Percentiles rank a stretch among this genome's conserved stretches.
These are phyloP conservation scores for Yponomeuta evonymella DNA, from an alignment of 2,888 invertebrate species.

Conservation along the genomic window DNA sequence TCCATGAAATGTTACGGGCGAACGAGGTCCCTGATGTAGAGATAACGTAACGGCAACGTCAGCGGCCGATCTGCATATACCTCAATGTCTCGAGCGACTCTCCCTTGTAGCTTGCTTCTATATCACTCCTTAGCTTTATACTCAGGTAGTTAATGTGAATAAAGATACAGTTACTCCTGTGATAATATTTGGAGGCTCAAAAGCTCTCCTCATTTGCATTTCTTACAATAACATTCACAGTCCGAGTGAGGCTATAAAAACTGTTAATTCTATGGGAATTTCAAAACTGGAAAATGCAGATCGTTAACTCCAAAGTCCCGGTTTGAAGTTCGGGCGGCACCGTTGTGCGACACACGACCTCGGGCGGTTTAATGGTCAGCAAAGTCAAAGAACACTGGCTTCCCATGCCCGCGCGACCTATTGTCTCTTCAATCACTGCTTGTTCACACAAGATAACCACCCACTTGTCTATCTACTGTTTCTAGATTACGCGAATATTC, in stretches of 20 bases:
- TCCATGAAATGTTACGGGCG: background rate
- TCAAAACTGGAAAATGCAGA: constrained; percentile 27
- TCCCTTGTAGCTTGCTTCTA: too few species aligned
- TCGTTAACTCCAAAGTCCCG: constrained; percentile 39
- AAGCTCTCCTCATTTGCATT: constrained; percentile 23
- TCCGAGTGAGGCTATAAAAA: constrained; percentile 10
- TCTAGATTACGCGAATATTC: background rate
- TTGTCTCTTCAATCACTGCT: constrained; percentile 15
- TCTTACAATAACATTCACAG: constrained; percentile 23
- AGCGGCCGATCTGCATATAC: background rate
- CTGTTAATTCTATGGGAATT: constrained; percentile 14
- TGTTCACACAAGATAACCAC: background rate
- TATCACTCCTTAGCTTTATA: too few species aligned
- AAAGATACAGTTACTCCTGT: background rate
- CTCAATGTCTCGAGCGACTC: background rate
- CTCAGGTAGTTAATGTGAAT: background rate
- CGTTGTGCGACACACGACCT: constrained; percentile 43
- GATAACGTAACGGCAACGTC: background rate
- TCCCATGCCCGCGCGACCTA: constrained; percentile 14
- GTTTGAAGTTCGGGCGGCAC: constrained; percentile 29
- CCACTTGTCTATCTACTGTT: background rate
- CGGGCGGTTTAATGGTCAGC: constrained; percentile 33
- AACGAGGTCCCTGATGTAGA: background rate
- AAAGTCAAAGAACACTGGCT: constrained; percentile 35
- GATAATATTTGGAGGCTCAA: background rate